These are phyloP conservation scores for Blennius ocellaris DNA, from an alignment of 2,113 vertebrate genomes.

Conservation along the genomic window DNA sequence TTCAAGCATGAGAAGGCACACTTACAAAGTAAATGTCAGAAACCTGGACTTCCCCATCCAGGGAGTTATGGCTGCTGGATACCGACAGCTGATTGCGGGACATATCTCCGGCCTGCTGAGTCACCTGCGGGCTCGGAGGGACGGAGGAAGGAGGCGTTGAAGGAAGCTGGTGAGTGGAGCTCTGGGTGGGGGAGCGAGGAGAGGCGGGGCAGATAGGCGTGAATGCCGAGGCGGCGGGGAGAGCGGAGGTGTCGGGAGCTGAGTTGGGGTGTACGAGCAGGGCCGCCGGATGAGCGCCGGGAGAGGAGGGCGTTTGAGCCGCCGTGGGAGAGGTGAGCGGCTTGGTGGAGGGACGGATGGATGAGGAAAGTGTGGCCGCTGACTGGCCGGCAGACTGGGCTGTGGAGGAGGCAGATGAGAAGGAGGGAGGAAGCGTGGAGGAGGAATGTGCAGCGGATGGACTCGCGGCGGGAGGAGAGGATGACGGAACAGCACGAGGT, in stretches of 20 bases:
- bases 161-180: slow-evolving; percentile 51
- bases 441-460: slow-evolving; percentile 46
- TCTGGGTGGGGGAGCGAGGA: slow-evolving; percentile 35
- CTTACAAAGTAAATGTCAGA: slow-evolving; percentile 99
- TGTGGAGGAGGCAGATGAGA: slow-evolving; percentile 39
- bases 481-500: slow-evolving; percentile 11
- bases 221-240: slow-evolving; percentile 62
- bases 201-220: slow-evolving; percentile 62
- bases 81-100: slow-evolving; percentile 88
- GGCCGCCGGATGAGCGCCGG: background rate
- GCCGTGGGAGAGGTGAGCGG: slow-evolving; percentile 49
- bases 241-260: slow-evolving; percentile 15
- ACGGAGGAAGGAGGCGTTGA: slow-evolving; percentile 74
- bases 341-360: slow-evolving; percentile 64
- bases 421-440: slow-evolving; percentile 59
- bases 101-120: slow-evolving; percentile 57
- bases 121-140: slow-evolving; percentile 63
- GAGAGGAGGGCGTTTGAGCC: slow-evolving; percentile 32
- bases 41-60: slow-evolving; percentile 89
- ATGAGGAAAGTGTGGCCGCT: slow-evolving; percentile 52
- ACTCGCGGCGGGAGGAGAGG: slow-evolving; percentile 17
- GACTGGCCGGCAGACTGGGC: slow-evolving; percentile 36
- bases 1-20: slow-evolving; percentile 9
- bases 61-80: slow-evolving; percentile 90
- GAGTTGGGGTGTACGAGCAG: slow-evolving; percentile 4